phyloP scores from a whole-genome alignment of 1,140 invertebrate species.

The Bombus terrestris region DNA sequence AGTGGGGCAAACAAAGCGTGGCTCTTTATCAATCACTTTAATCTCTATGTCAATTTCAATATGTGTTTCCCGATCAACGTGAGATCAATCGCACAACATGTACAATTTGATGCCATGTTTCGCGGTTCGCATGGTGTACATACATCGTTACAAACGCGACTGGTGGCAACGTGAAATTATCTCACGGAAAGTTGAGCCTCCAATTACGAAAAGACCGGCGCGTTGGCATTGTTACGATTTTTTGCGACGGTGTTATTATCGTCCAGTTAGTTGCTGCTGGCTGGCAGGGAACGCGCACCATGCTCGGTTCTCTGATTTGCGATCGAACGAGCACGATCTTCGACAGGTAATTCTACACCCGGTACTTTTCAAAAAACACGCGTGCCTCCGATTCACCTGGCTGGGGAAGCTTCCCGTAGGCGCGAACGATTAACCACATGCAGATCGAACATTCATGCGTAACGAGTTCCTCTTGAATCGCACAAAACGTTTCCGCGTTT shows the following conservation, averaged over 20 bases:
- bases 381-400: neutral
- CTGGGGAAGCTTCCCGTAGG: neutral
- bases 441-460: neutral
- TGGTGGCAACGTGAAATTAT: conserved; percentile 73
- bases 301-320: conserved; percentile 45
- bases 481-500: neutral
- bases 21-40: neutral
- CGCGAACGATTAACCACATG: neutral
- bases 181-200: conserved; percentile 68
- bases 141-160: conserved; percentile 36
- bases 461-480: neutral
- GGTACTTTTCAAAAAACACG: neutral
- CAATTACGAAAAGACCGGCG: conserved; percentile 62
- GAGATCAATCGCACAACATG: neutral
- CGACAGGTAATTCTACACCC: neutral
- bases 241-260: conserved; percentile 57
- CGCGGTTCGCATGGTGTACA: conserved; percentile 6
- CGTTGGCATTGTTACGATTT: conserved; percentile 57
- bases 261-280: conserved; percentile 7
- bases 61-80: neutral
- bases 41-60: neutral
- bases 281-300: conserved; percentile 36
- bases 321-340: neutral
- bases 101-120: neutral
- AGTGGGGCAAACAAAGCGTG: neutral